Percentiles rank a stretch among this genome's conserved stretches.
phyloP scores from a whole-genome alignment of 2,888 invertebrate genomes.

The Biston betularia region DNA sequence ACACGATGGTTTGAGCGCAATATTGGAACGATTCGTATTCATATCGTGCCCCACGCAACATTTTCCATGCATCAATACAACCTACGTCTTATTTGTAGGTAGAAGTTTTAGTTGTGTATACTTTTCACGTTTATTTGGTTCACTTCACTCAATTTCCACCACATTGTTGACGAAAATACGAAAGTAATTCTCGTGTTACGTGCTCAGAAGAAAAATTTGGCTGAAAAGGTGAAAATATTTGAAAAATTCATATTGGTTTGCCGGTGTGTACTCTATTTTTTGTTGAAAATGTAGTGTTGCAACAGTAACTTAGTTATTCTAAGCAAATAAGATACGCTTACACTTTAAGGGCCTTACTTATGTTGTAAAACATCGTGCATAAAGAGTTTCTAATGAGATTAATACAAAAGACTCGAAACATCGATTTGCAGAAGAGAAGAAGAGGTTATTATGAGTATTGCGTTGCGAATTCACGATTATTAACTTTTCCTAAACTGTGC shows the following conservation, averaged over 20 bases:
- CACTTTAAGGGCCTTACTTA: too few species aligned
- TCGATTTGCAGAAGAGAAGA: too few species aligned
- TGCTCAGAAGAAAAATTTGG: slow-evolving; percentile 10
- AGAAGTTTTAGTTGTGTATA: slow-evolving; percentile 6
- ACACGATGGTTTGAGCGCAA: background rate
- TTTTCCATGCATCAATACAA: slow-evolving; percentile 21
- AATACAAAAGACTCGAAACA: too few species aligned
- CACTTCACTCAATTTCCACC: slow-evolving; percentile 28
- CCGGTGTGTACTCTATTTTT: background rate
- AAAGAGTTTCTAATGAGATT: too few species aligned
- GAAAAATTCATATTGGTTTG: background rate
- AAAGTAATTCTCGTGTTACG: slow-evolving; percentile 26
- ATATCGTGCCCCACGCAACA: slow-evolving; percentile 20
- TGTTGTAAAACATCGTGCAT: too few species aligned
- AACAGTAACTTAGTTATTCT: background rate
- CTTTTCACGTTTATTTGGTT: slow-evolving; percentile 21
- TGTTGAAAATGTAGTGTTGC: too few species aligned
- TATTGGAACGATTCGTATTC: slow-evolving; percentile 20
- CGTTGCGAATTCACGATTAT: too few species aligned
- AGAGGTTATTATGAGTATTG: too few species aligned
- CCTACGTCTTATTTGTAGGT: background rate
- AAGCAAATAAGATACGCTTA: background rate
- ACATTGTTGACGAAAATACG: slow-evolving; percentile 29
- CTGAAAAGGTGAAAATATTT: background rate
- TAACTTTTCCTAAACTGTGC: too few species aligned